Percentiles rank a stretch among this genome's conserved stretches.
Evolutionary conservation across 2,797 vertebrate genomes (phyloP).

Genomic region (Phrynocephalus guinanensis): DNA sequence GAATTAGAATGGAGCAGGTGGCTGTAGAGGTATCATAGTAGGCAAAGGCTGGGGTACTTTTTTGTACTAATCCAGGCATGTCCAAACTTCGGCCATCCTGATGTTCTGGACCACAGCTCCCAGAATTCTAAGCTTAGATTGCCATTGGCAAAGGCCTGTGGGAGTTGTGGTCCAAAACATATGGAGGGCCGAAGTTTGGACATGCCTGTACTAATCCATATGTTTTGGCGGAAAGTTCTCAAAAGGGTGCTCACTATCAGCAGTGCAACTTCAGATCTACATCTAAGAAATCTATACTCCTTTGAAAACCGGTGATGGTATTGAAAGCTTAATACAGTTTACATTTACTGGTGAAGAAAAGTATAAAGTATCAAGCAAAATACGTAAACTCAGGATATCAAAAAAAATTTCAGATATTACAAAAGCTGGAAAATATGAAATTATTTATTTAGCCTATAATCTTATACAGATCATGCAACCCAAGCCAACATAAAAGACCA

Average conservation of each 20-base stretch:
- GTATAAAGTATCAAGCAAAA: no score
- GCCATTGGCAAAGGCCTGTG: no score
- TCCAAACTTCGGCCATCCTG: no score
- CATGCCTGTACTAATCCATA: no score
- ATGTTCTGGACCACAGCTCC: no score
- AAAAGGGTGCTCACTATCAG: not conserved
- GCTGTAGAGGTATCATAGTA: not conserved
- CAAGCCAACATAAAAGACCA: slow-evolving; percentile 20
- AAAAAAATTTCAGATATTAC: no score
- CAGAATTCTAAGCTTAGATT: no score
- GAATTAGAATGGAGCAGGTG: not conserved
- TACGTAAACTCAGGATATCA: no score
- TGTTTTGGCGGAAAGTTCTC: not conserved
- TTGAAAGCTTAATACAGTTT: not conserved
- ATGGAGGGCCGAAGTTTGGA: no score
- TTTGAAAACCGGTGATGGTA: not conserved
- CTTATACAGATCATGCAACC: not conserved
- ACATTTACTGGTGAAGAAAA: not conserved
- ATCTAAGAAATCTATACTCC: not conserved
- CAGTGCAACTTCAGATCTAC: not conserved
- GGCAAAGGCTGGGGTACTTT: not conserved
- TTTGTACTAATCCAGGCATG: not conserved
- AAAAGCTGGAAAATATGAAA: no score
- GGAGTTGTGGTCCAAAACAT: no score
- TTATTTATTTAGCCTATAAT: no score